Percentiles rank a stretch among this genome's conserved stretches.
Evolutionary conservation across 1,140 invertebrate species (phyloP).

Genomic region (Akabosia matsudoensis): DNA sequence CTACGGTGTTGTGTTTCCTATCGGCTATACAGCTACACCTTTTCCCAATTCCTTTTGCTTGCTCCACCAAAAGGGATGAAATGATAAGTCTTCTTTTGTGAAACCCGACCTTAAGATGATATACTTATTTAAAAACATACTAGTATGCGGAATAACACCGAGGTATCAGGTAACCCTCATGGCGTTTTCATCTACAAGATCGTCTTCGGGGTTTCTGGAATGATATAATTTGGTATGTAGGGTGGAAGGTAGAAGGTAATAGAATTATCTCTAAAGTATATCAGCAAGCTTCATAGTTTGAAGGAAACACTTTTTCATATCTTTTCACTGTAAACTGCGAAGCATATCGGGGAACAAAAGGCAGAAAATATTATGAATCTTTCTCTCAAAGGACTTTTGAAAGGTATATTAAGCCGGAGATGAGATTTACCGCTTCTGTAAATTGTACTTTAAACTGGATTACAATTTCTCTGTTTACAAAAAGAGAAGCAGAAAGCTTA

Average conservation of each 20-base stretch:
- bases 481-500: background rate
- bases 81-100: constrained; percentile 3
- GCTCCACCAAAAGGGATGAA: background rate
- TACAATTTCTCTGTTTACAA: constrained; percentile 24
- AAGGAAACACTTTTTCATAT: background rate
- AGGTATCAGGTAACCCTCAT: constrained; percentile 9
- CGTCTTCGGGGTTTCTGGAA: background rate
- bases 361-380: background rate
- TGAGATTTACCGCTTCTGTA: constrained; percentile 23
- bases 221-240: background rate
- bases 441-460: constrained; percentile 25
- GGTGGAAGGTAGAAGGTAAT: background rate
- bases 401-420: constrained; percentile 9
- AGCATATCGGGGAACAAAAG: background rate
- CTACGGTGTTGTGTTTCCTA: background rate
- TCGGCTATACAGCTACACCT: constrained; percentile 1
- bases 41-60: background rate
- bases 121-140: constrained; percentile 11
- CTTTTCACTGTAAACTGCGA: background rate
- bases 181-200: background rate
- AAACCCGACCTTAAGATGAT: constrained; percentile 19
- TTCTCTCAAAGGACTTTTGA: background rate
- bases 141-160: too few species aligned
- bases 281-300: background rate
- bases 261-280: too few species aligned